phyloP scores from a whole-genome alignment of 1,140 invertebrate genomes.

The Octopus bimaculoides region DNA sequence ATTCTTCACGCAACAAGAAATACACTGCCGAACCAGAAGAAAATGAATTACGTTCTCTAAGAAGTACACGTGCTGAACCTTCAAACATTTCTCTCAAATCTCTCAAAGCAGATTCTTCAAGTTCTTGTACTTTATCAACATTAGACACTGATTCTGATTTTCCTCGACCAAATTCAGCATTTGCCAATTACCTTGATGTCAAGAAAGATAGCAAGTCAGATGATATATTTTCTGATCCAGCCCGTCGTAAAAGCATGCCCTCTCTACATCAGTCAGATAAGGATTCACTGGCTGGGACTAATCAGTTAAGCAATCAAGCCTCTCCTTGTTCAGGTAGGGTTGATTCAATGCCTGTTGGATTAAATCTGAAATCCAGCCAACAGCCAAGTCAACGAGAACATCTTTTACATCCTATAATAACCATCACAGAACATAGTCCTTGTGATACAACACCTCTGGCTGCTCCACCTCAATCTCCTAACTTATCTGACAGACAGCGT shows the following conservation, averaged over 20 bases:
- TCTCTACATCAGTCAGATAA: slow-evolving; percentile 33
- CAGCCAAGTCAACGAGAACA: slow-evolving; percentile 18
- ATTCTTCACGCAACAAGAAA: slow-evolving; percentile 35
- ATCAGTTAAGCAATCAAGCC: slow-evolving; percentile 38
- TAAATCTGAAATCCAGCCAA: neutral
- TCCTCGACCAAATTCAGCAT: slow-evolving; percentile 30
- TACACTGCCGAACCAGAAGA: slow-evolving; percentile 23
- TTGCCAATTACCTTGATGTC: slow-evolving; percentile 24
- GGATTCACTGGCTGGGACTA: slow-evolving; percentile 35
- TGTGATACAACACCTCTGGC: neutral
- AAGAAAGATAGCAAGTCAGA: slow-evolving; percentile 23
- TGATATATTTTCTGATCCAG: slow-evolving; percentile 19
- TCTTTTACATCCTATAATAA: slow-evolving; percentile 82
- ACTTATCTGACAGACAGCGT: neutral
- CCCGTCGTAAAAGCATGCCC: slow-evolving; percentile 36
- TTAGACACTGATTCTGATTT: slow-evolving; percentile 22
- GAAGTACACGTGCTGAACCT: slow-evolving; percentile 20
- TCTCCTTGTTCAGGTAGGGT: slow-evolving; percentile 34
- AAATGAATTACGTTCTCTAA: slow-evolving; percentile 23
- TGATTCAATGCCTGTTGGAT: slow-evolving; percentile 16
- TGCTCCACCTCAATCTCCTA: neutral
- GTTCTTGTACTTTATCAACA: slow-evolving; percentile 25
- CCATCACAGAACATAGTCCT: slow-evolving; percentile 84
- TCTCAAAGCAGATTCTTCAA: slow-evolving; percentile 26
- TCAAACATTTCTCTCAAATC: slow-evolving; percentile 16